A percentile compares a stretch with the other conserved stretches of the same genome.
phyloP scores from a whole-genome alignment of 1,140 invertebrate species.

The Caenorhabditis inopinata region DNA sequence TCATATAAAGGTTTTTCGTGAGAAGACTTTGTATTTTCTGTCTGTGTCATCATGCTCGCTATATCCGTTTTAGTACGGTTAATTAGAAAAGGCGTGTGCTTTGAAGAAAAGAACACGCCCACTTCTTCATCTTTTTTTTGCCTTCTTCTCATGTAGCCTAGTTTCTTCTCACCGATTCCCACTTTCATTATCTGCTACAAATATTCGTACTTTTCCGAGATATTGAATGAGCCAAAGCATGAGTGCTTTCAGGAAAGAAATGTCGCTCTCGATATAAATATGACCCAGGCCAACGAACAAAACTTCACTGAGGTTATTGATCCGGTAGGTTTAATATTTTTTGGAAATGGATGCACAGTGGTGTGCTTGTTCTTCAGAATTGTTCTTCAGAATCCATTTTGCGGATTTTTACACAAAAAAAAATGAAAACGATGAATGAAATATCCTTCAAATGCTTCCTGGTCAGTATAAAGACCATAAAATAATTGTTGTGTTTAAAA shows the following conservation, averaged over 20 bases:
- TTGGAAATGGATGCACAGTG: too few relatives aligned
- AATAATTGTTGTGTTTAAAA: too few relatives aligned
- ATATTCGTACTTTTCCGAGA: slow-evolving; percentile 13
- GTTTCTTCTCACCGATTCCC: not conserved
- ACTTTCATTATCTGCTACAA: not conserved
- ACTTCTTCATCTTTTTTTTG: not conserved
- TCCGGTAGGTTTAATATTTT: not conserved
- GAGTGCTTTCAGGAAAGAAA: slow-evolving; percentile 1
- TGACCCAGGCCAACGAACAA: not conserved
- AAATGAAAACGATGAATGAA: too few relatives aligned
- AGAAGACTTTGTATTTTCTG: not conserved
- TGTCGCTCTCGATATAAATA: not conserved
- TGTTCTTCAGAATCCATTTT: too few relatives aligned
- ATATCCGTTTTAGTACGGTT: not conserved
- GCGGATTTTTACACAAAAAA: too few relatives aligned
- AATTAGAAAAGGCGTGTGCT: not conserved
- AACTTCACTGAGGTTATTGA: slow-evolving; percentile 21
- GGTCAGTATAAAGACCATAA: too few relatives aligned
- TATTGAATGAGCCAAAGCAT: not conserved
- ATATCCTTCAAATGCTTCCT: too few relatives aligned
- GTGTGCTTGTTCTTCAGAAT: too few relatives aligned
- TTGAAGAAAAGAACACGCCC: not conserved
- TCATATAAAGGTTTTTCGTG: not conserved
- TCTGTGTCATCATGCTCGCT: not conserved
- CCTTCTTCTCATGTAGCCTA: slow-evolving; percentile 8